These are phyloP conservation scores for Stenoptilia bipunctidactyla DNA, from an alignment of 2,888 invertebrate species.

Conservation along the genomic window DNA sequence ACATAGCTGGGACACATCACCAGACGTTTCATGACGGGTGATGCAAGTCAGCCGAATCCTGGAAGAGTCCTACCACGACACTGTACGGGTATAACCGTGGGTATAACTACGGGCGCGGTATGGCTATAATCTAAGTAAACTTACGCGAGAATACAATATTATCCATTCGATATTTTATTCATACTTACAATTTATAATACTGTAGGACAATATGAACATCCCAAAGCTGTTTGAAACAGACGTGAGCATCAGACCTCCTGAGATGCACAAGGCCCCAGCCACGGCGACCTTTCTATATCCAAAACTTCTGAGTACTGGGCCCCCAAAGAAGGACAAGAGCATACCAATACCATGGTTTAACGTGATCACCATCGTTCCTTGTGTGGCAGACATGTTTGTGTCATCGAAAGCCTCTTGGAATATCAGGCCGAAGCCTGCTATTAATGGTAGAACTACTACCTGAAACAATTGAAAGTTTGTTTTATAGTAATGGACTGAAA, in stretches of 20 bases:
- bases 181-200: conserved; percentile 78
- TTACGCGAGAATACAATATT: too few species aligned
- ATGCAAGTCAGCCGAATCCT: too few species aligned
- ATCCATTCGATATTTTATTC: too few species aligned
- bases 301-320: conserved; percentile 71
- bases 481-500: too few species aligned
- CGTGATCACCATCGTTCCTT: conserved; percentile 74
- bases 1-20: too few species aligned
- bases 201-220: conserved; percentile 74
- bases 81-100: too few species aligned
- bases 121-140: too few species aligned
- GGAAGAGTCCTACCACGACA: too few species aligned
- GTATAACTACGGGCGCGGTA: too few species aligned
- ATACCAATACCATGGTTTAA: conserved; percentile 78
- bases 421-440: conserved; percentile 76
- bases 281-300: conserved; percentile 77
- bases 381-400: conserved; percentile 70
- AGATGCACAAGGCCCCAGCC: conserved; percentile 64
- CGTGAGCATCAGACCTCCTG: conserved; percentile 71
- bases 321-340: conserved; percentile 75
- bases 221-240: conserved; percentile 67
- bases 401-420: conserved; percentile 74
- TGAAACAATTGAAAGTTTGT: too few species aligned
- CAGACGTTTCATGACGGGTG: too few species aligned
- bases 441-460: conserved; percentile 69